A percentile compares a stretch with the other conserved stretches of the same genome.
Conservation (phyloP, 2,113 vertebrate species). For the Callipepla squamata region DNA sequence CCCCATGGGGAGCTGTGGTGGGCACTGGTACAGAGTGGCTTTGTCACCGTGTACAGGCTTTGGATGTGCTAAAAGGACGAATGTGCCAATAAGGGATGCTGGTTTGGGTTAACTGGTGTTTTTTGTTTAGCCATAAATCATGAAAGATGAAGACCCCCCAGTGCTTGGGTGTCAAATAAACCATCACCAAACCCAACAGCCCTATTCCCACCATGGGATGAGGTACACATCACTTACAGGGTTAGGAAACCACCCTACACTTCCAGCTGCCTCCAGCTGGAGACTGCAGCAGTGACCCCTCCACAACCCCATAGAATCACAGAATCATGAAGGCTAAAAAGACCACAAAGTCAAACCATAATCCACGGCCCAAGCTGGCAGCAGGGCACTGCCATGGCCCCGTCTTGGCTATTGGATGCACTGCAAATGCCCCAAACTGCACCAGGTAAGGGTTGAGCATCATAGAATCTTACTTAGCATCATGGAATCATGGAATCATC, state of each 20-base stretch:
- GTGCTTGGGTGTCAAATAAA: accelerated
- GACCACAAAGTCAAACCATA: no score
- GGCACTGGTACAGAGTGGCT: accelerated
- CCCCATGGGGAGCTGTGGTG: accelerated
- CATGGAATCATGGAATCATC: no score
- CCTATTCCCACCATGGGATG: neutral
- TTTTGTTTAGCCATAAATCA: neutral
- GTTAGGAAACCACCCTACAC: neutral
- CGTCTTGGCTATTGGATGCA: neutral
- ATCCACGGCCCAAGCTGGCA: neutral
- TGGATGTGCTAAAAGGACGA: accelerated
- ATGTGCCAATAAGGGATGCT: neutral
- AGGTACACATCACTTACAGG: accelerated
- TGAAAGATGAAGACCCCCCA: neutral
- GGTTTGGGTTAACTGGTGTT: neutral
- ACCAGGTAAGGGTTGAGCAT: neutral
- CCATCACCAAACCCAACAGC: neutral
- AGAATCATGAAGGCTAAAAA: no score
- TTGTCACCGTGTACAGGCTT: accelerated
- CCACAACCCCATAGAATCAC: neutral
- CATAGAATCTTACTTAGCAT: neutral
- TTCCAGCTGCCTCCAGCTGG: neutral
- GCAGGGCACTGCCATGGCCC: neutral
- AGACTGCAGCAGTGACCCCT: neutral
- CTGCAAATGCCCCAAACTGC: neutral